These are phyloP conservation scores for Amblyjoppa fuscipennis DNA, from an alignment of 2,888 invertebrate species.

Conservation along the genomic window DNA sequence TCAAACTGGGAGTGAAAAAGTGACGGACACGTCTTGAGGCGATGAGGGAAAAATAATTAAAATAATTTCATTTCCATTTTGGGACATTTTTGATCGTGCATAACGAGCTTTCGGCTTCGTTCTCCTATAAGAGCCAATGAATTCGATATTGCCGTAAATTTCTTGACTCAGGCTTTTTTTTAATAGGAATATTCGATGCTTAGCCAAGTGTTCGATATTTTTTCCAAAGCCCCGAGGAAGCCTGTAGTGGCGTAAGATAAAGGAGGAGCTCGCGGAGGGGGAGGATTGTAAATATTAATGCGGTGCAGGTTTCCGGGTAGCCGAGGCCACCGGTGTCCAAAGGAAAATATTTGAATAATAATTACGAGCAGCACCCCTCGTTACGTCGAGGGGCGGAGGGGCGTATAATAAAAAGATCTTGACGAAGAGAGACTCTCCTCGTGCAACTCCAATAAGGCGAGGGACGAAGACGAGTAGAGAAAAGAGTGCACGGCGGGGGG, in stretches of 20 bases:
- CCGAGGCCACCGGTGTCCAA: slow-evolving; percentile 67
- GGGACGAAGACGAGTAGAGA: slow-evolving; percentile 50
- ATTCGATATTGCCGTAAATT: not conserved
- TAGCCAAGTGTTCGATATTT: slow-evolving; percentile 11
- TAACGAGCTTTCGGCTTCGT: not conserved
- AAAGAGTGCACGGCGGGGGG: slow-evolving; percentile 4
- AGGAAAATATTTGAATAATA: slow-evolving; percentile 84
- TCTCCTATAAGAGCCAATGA: not conserved
- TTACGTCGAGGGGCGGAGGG: slow-evolving; percentile 65
- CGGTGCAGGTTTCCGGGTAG: slow-evolving; percentile 59
- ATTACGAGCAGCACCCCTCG: slow-evolving; percentile 75
- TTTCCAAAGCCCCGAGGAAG: slow-evolving; percentile 21
- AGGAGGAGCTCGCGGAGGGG: slow-evolving; percentile 49
- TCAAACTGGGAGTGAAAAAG: too few species aligned
- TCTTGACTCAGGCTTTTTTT: not conserved
- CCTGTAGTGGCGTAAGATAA: slow-evolving; percentile 34
- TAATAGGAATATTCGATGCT: not conserved
- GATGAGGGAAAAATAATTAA: too few species aligned
- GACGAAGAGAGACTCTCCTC: slow-evolving; percentile 67
- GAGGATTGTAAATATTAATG: slow-evolving; percentile 82
- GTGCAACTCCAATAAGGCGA: slow-evolving; percentile 61
- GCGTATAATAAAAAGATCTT: slow-evolving; percentile 69
- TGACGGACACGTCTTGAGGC: too few species aligned
- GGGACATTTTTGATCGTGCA: slow-evolving; percentile 15
- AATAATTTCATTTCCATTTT: too few species aligned